Conservation (phyloP, 2,888 invertebrate species). For the Mechanitis messenoides region DNA sequence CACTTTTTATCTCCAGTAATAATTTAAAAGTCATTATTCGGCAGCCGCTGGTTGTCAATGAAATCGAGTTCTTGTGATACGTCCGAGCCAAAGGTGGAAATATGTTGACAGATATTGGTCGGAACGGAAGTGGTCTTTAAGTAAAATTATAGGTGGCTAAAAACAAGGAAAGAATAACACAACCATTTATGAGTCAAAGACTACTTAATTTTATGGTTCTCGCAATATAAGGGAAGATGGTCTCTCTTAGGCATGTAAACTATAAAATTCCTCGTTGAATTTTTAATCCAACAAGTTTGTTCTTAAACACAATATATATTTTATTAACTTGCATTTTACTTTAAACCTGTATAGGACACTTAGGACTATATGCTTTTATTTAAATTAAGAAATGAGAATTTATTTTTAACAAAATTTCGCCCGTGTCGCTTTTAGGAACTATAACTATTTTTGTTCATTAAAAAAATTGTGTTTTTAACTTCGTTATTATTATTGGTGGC, state of each 20-base stretch:
- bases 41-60: conserved; percentile 69
- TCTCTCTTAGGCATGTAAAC: conserved; percentile 20
- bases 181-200: conserved; percentile 52
- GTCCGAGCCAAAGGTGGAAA: conserved; percentile 67
- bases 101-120: conserved; percentile 75
- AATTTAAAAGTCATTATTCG: conserved; percentile 75
- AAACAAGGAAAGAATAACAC: conserved; percentile 69
- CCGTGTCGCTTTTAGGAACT: too few species aligned
- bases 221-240: conserved; percentile 32
- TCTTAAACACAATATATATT: too few species aligned
- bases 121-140: conserved; percentile 71
- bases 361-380: not conserved
- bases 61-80: conserved; percentile 75
- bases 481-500: too few species aligned
- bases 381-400: not conserved
- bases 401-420: too few species aligned
- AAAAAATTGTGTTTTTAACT: too few species aligned
- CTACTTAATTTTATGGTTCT: conserved; percentile 44
- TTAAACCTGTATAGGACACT: too few species aligned
- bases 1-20: conserved; percentile 73
- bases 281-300: not conserved
- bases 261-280: not conserved
- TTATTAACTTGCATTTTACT: too few species aligned
- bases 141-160: conserved; percentile 67
- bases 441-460: too few species aligned